Percentiles rank a stretch among this genome's conserved stretches.
Conservation (phyloP, 2,888 invertebrate species). For the Dyspetes luteomarginatus region DNA sequence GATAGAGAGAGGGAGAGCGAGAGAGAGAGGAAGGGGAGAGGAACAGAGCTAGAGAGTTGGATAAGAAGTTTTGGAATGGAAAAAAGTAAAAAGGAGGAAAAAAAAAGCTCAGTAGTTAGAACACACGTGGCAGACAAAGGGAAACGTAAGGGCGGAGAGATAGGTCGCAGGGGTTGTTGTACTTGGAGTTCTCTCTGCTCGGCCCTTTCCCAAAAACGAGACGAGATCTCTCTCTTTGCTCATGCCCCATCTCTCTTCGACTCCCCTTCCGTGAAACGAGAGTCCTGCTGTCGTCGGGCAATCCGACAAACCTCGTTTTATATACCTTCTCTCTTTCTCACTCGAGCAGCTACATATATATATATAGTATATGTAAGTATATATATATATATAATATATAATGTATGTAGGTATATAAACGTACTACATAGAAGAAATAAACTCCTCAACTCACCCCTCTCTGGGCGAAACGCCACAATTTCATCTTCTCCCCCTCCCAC, state of each 20-base stretch:
- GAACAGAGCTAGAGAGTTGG: no score
- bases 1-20: constrained; percentile 9
- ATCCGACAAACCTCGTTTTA: constrained; percentile 37
- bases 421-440: constrained; percentile 30
- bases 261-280: constrained; percentile 35
- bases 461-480: constrained; percentile 40
- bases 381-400: neutral
- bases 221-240: constrained; percentile 37
- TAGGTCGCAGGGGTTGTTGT: constrained; percentile 31
- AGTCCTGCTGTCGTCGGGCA: constrained; percentile 49
- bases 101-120: constrained; percentile 28
- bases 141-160: constrained; percentile 19
- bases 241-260: neutral
- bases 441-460: constrained; percentile 21
- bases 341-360: neutral
- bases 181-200: constrained; percentile 23
- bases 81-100: constrained; percentile 9
- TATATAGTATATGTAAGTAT: neutral
- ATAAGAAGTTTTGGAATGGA: no score
- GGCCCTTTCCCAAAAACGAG: constrained; percentile 22
- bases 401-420: neutral
- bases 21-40: constrained; percentile 48
- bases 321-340: constrained; percentile 16
- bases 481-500: no score
- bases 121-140: constrained; percentile 36